Percentiles rank a stretch among this genome's conserved stretches.
Evolutionary conservation across 2,113 vertebrate genomes (phyloP).

Genomic region (Pyxicephalus adspersus): DNA sequence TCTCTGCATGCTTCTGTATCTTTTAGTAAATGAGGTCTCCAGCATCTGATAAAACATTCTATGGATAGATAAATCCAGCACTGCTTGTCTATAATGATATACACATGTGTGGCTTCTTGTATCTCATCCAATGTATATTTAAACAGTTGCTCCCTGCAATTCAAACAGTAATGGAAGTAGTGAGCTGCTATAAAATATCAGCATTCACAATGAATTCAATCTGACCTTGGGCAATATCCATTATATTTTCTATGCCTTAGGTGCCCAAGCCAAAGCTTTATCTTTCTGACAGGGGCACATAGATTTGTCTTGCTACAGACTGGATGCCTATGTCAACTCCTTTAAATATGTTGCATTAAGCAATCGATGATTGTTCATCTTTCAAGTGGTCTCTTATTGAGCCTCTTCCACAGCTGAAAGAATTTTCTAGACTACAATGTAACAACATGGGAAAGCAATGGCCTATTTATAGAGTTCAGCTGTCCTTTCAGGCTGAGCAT

Average conservation of each 20-base stretch:
- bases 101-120: not conserved
- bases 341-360: slow-evolving; percentile 42
- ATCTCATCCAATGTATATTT: not conserved
- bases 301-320: slow-evolving; percentile 18
- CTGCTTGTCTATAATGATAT: not conserved
- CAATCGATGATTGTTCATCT: slow-evolving; percentile 27
- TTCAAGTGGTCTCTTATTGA: slow-evolving; percentile 23
- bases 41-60: no score
- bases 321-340: slow-evolving; percentile 10
- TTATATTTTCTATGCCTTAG: slow-evolving; percentile 37
- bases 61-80: not conserved
- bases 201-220: slow-evolving; percentile 7
- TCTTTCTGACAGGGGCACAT: slow-evolving; percentile 30
- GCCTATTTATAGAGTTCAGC: slow-evolving; percentile 31
- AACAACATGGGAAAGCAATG: slow-evolving; percentile 1
- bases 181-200: not conserved
- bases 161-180: slow-evolving; percentile 3
- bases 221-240: slow-evolving; percentile 51
- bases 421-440: slow-evolving; percentile 23
- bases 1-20: no score
- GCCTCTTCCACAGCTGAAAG: not conserved
- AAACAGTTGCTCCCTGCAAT: not conserved
- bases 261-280: slow-evolving; percentile 20
- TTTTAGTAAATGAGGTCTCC: no score
- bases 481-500: slow-evolving; percentile 6